Conservation (phyloP, 2,888 invertebrate genomes). For the Dicyrtomina minuta region DNA sequence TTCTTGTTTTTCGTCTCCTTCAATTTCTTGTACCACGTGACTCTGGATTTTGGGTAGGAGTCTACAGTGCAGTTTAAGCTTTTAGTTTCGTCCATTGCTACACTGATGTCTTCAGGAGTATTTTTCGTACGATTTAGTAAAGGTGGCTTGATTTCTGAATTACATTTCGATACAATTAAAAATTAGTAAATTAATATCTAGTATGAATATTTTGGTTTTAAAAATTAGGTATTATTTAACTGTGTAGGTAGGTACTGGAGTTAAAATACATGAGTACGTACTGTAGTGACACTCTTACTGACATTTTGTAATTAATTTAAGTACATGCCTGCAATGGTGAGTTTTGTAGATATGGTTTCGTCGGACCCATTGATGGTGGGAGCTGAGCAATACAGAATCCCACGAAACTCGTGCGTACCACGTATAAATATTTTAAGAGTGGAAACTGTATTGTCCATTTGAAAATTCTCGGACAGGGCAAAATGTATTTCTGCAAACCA, state of each 20-base stretch:
- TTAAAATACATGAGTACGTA: too few relatives aligned
- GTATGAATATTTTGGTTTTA: too few relatives aligned
- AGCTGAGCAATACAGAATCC: not conserved
- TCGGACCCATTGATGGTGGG: not conserved
- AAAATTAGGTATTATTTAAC: not conserved
- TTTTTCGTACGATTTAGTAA: too few relatives aligned
- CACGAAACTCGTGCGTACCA: not conserved
- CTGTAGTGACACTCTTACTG: too few relatives aligned
- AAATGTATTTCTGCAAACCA: not conserved
- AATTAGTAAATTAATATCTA: not conserved
- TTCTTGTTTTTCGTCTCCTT: not conserved
- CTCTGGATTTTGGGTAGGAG: not conserved
- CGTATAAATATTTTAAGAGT: not conserved
- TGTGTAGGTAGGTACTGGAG: too few relatives aligned
- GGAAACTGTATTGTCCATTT: not conserved
- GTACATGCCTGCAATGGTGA: not conserved
- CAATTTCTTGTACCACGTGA: conserved; percentile 1
- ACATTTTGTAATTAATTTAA: not conserved
- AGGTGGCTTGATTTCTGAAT: too few relatives aligned
- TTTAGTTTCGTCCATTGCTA: not conserved
- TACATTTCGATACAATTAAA: too few relatives aligned
- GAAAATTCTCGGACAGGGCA: not conserved
- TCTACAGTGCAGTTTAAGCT: not conserved
- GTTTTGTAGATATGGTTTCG: not conserved
- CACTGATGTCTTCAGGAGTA: not conserved